Evolutionary conservation across 2,888 invertebrate species (phyloP).

Genomic region (Agrilus biguttatus): DNA sequence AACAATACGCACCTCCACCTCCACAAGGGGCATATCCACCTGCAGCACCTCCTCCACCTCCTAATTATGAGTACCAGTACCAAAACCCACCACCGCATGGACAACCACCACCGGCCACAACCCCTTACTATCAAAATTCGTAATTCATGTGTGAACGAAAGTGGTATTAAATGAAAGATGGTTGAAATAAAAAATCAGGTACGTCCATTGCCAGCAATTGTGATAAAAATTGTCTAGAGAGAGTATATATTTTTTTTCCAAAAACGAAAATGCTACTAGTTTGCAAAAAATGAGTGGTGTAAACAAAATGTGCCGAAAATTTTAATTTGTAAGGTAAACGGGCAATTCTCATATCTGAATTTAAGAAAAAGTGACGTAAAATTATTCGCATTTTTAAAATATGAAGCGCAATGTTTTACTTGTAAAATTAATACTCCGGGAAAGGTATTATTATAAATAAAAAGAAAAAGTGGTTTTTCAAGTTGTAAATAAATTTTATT

Average conservation of each 20-base stretch:
- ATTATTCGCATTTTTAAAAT: no score
- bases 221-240: neutral
- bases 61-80: conserved; percentile 24
- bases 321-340: neutral
- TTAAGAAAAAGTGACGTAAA: neutral
- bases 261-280: neutral
- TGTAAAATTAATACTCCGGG: neutral
- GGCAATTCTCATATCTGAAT: neutral
- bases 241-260: neutral
- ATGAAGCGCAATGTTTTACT: neutral
- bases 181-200: neutral
- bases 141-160: conserved; percentile 1
- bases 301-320: no score
- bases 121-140: conserved; percentile 7
- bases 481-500: no score
- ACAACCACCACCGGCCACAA: conserved; percentile 1
- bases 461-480: no score
- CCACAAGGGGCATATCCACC: conserved; percentile 11
- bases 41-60: conserved; percentile 12
- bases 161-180: no score
- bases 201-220: neutral
- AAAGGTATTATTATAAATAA: no score
- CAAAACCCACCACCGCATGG: conserved; percentile 6
- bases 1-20: conserved; percentile 11
- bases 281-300: neutral